These are phyloP conservation scores for Sander vitreus DNA, from an alignment of 2,113 vertebrate species.

Conservation along the genomic window DNA sequence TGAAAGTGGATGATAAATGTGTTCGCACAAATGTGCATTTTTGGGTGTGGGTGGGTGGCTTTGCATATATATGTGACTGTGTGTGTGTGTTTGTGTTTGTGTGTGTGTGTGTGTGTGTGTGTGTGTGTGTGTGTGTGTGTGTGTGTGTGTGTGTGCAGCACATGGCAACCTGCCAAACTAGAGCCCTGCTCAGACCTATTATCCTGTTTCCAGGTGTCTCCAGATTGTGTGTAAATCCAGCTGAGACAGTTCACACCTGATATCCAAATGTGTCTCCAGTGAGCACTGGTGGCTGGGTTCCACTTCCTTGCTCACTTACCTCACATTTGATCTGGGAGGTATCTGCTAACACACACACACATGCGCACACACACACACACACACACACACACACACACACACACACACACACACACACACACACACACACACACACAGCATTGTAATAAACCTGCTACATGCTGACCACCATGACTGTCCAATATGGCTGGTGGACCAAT, in stretches of 20 bases:
- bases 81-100: no score
- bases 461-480: no score
- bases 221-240: constrained; percentile 19
- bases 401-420: no score
- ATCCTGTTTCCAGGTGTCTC: constrained; percentile 16
- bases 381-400: no score
- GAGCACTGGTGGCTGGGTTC: not conserved
- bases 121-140: not conserved
- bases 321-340: not conserved
- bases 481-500: no score
- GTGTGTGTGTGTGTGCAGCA: not conserved
- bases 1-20: constrained; percentile 59
- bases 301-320: not conserved
- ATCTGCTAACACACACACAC: not conserved
- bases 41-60: constrained; percentile 36
- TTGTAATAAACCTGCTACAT: no score
- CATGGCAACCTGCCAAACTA: not conserved
- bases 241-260: constrained; percentile 41
- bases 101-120: not conserved
- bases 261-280: constrained; percentile 31
- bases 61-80: constrained; percentile 27
- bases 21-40: constrained; percentile 53
- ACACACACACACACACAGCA: no score
- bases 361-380: no score
- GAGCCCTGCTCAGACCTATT: constrained; percentile 14